Percentiles rank a stretch among this genome's conserved stretches.
Conservation (phyloP, 1,140 invertebrate genomes). For the Hyposmocoma kahamanoa region DNA sequence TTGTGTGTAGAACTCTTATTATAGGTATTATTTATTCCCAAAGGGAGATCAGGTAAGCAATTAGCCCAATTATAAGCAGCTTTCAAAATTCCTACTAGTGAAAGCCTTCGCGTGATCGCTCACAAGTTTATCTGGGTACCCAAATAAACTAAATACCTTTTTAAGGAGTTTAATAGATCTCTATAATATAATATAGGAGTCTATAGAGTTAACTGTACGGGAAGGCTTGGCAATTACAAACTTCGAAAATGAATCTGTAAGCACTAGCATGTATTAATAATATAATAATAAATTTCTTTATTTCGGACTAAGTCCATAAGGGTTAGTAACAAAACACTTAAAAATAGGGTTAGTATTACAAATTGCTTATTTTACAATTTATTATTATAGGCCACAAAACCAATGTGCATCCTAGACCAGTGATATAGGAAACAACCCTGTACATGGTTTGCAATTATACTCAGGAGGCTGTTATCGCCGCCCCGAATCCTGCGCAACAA, state of each 20-base stretch:
- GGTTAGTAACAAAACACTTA: too few species aligned
- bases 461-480: too few species aligned
- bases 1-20: constrained; percentile 19
- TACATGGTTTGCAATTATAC: too few species aligned
- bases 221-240: constrained; percentile 12
- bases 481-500: too few species aligned
- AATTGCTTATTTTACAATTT: too few species aligned
- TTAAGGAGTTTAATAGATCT: neutral
- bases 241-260: constrained; percentile 43
- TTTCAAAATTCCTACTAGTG: constrained; percentile 5
- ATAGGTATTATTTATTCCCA: constrained; percentile 28
- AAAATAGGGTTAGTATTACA: too few species aligned
- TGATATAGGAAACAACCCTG: too few species aligned
- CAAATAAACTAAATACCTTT: constrained; percentile 3
- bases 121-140: neutral
- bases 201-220: neutral
- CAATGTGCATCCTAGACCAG: too few species aligned
- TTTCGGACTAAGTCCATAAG: too few species aligned
- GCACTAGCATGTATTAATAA: constrained; percentile 6
- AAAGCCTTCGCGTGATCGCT: constrained; percentile 2
- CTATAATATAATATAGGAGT: too few species aligned
- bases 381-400: too few species aligned
- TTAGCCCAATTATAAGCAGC: constrained; percentile 20
- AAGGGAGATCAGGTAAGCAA: constrained; percentile 17
- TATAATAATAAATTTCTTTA: too few species aligned